Conservation (phyloP, 2,113 vertebrate genomes). For the Ailuropoda melanoleuca region DNA sequence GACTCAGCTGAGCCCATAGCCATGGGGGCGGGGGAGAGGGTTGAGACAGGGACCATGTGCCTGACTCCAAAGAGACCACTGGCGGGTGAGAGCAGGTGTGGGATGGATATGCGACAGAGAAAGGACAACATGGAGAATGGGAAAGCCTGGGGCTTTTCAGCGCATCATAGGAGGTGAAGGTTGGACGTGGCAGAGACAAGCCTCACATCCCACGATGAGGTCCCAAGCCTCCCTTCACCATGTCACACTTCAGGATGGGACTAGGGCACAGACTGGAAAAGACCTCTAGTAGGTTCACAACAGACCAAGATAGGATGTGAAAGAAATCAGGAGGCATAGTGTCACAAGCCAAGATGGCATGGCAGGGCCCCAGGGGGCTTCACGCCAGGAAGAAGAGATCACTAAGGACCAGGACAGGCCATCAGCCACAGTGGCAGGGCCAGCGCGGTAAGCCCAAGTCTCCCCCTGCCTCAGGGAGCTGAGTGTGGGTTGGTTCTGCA, state of each 20-base stretch:
- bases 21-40: rapidly evolving
- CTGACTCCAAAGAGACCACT: not conserved
- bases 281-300: not conserved
- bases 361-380: not conserved
- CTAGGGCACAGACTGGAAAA: not conserved
- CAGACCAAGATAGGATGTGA: not conserved
- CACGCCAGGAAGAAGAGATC: not conserved
- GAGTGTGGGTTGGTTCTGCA: not conserved
- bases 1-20: not conserved
- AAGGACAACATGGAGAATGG: not conserved
- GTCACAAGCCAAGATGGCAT: not conserved
- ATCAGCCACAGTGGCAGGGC: too few species aligned
- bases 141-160: not conserved
- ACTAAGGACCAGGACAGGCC: not conserved
- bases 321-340: not conserved
- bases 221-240: not conserved
- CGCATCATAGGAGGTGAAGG: rapidly evolving
- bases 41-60: not conserved
- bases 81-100: not conserved
- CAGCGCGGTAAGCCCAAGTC: rapidly evolving
- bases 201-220: not conserved
- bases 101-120: not conserved
- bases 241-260: not conserved
- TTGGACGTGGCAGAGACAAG: not conserved
- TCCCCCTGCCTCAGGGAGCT: not conserved